phyloP scores from a whole-genome alignment of 2,888 invertebrate genomes.

The Phorcus lineatus region DNA sequence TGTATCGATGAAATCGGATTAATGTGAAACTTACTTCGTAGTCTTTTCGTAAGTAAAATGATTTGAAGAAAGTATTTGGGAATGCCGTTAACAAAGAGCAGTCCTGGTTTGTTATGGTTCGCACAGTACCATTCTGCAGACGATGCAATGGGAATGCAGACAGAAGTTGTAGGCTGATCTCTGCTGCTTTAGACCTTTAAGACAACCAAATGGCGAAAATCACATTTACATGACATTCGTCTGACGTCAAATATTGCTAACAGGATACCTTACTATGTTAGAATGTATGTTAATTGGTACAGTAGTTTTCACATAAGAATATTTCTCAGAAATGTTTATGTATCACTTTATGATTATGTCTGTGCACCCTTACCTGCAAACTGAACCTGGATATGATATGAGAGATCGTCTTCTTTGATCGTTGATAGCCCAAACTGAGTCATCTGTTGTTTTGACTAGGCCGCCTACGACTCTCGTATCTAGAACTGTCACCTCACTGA shows the following conservation, averaged over 20 bases:
- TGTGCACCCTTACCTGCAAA: constrained; percentile 44
- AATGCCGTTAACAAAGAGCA: background rate
- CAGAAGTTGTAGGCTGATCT: background rate
- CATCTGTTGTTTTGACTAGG: constrained; percentile 36
- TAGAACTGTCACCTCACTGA: constrained; percentile 44
- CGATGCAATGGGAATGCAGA: background rate
- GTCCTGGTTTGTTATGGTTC: background rate
- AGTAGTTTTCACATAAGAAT: no score
- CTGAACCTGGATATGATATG: constrained; percentile 30
- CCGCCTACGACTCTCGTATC: constrained; percentile 44
- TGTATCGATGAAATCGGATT: no score
- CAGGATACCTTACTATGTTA: no score
- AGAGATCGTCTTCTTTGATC: constrained; percentile 37
- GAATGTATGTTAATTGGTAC: no score
- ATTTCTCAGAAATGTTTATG: background rate
- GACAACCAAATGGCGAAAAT: background rate
- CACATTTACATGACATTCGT: no score
- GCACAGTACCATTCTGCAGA: background rate
- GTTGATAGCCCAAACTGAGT: constrained; percentile 40
- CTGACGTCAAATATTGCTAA: no score
- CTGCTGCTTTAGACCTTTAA: background rate
- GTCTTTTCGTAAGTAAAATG: background rate
- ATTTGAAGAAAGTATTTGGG: background rate
- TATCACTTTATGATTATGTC: background rate
- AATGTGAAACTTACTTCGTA: background rate